Evolutionary conservation across 2,888 invertebrate genomes (phyloP).

Genomic region (Meghimatium bilineatum): DNA sequence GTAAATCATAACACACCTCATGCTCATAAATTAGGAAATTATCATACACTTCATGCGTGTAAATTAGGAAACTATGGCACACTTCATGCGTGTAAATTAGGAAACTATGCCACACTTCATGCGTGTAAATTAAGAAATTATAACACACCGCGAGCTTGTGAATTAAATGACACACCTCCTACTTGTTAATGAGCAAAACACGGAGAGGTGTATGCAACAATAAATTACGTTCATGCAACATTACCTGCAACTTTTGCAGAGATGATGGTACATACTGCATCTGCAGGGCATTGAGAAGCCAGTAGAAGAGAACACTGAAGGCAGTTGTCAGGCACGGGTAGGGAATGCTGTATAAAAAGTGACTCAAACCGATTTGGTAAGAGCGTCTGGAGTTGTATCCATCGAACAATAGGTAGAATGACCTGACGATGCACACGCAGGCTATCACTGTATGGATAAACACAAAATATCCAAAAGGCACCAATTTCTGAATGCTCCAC

Average conservation of each 20-base stretch:
- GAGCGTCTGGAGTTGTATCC: slow-evolving; percentile 92
- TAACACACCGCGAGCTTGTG: too few species aligned
- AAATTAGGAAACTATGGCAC: too few species aligned
- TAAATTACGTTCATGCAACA: background rate
- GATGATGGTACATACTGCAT: slow-evolving; percentile 76
- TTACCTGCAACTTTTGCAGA: slow-evolving; percentile 83
- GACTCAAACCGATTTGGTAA: slow-evolving; percentile 86
- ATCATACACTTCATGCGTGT: too few species aligned
- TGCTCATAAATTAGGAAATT: too few species aligned
- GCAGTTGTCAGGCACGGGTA: slow-evolving; percentile 92
- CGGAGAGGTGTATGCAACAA: background rate
- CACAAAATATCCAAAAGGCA: slow-evolving; percentile 91
- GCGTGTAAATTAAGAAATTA: too few species aligned
- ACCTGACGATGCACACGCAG: slow-evolving; percentile 84
- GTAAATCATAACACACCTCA: too few species aligned
- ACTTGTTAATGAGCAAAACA: too few species aligned
- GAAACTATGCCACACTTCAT: too few species aligned
- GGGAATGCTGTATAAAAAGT: slow-evolving; percentile 89
- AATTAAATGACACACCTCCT: too few species aligned
- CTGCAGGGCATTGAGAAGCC: slow-evolving; percentile 86
- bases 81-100: too few species aligned
- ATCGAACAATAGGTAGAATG: slow-evolving; percentile 92
- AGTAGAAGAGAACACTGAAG: slow-evolving; percentile 90
- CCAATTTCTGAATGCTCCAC: slow-evolving; percentile 89
- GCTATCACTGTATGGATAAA: slow-evolving; percentile 88